Percentiles rank a stretch among this genome's conserved stretches.
phyloP scores from a whole-genome alignment of 2,113 vertebrate genomes.

The Callopanchax toddi region DNA sequence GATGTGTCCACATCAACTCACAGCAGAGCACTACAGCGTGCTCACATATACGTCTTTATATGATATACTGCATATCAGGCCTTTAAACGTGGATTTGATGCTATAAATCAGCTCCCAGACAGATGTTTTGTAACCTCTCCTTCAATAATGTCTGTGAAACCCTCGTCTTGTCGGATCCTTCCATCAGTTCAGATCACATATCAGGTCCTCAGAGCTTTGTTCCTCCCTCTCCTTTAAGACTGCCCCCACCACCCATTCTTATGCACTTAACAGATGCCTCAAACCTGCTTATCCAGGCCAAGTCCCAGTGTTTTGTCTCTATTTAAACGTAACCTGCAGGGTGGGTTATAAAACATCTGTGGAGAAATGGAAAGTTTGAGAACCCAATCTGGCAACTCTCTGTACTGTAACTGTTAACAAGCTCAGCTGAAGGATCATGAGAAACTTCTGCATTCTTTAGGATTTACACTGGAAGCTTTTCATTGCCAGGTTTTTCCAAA shows the following conservation, averaged over 20 bases:
- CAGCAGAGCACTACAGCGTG: background rate
- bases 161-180: slow-evolving; percentile 59
- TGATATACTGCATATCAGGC: too few relatives aligned
- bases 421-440: background rate
- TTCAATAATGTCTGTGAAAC: slow-evolving; percentile 44
- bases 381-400: slow-evolving; percentile 23
- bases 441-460: background rate
- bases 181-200: slow-evolving; percentile 60
- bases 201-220: slow-evolving; percentile 67
- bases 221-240: slow-evolving; percentile 32
- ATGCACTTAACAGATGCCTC: slow-evolving; percentile 74
- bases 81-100: background rate
- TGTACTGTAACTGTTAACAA: slow-evolving; percentile 17
- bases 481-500: background rate
- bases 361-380: slow-evolving; percentile 44
- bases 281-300: slow-evolving; percentile 57
- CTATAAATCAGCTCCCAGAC: background rate
- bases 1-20: background rate
- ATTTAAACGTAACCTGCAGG: slow-evolving; percentile 31
- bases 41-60: background rate
- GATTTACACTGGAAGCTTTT: slow-evolving; percentile 7
- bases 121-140: slow-evolving; percentile 1
- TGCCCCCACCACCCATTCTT: slow-evolving; percentile 22
- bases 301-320: slow-evolving; percentile 53
- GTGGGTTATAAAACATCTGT: slow-evolving; percentile 27